phyloP scores from a whole-genome alignment of 2,113 vertebrate species.

The Pseudolaguvia tuberculata region DNA sequence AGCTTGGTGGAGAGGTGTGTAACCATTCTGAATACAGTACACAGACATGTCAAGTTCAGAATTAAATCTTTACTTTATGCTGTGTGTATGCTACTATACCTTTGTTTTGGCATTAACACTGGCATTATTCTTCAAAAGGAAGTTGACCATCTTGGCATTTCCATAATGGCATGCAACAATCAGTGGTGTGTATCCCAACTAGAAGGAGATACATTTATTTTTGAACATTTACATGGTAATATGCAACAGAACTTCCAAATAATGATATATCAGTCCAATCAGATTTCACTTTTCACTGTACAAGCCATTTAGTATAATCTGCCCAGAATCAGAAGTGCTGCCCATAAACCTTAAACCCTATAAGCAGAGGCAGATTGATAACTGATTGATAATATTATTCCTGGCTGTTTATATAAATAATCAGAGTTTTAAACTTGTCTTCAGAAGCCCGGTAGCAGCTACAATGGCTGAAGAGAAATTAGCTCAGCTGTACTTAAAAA shows the following conservation, averaged over 20 bases:
- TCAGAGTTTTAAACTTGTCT: no score
- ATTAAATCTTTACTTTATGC: neutral
- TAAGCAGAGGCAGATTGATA: no score
- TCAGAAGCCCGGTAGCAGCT: no score
- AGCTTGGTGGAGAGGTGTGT: slow-evolving; percentile 94
- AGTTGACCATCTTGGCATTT: slow-evolving; percentile 96
- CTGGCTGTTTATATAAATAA: no score
- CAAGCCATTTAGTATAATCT: no score
- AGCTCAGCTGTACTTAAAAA: no score
- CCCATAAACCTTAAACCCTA: no score
- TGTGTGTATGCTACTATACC: slow-evolving; percentile 63
- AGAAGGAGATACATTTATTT: slow-evolving; percentile 45
- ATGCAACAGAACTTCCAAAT: neutral
- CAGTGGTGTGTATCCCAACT: slow-evolving; percentile 95
- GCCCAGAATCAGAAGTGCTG: no score
- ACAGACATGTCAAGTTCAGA: neutral
- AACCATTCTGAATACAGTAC: slow-evolving; percentile 79
- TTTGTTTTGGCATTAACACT: slow-evolving; percentile 90
- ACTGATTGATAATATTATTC: no score
- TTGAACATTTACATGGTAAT: no score
- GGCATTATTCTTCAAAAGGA: slow-evolving; percentile 88
- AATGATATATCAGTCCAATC: neutral
- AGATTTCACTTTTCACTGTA: no score
- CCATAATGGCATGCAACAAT: slow-evolving; percentile 98
- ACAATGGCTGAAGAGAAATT: no score